Conservation (phyloP, 2,888 invertebrate genomes). For the Pseudanteris insignis region DNA sequence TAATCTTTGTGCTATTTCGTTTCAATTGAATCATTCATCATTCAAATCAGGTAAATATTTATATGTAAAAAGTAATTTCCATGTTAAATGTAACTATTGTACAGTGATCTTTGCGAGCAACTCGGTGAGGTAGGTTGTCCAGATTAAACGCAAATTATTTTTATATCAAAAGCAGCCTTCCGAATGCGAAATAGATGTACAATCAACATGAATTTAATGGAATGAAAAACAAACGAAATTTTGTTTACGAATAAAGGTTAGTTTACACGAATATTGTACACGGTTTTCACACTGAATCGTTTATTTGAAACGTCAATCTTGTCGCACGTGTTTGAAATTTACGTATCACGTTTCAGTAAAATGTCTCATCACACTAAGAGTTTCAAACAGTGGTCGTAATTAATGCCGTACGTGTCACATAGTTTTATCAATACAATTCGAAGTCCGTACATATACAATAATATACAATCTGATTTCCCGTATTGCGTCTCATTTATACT, state of each 20-base stretch:
- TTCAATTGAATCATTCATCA: too few relatives aligned
- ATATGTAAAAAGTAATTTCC: too few relatives aligned
- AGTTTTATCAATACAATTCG: conserved; percentile 27
- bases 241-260: conserved; percentile 1
- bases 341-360: too few relatives aligned
- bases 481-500: conserved; percentile 9
- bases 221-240: too few relatives aligned
- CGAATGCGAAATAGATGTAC: too few relatives aligned
- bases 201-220: too few relatives aligned
- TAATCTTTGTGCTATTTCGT: conserved; percentile 4
- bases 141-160: not conserved
- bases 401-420: conserved; percentile 15
- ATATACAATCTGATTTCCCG: conserved; percentile 29
- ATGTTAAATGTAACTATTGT: conserved; percentile 2
- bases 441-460: conserved; percentile 27
- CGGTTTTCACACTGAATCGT: conserved; percentile 16
- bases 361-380: conserved; percentile 10
- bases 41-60: too few relatives aligned
- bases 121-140: conserved; percentile 22
- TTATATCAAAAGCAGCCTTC: not conserved
- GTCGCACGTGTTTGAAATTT: too few relatives aligned
- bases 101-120: conserved; percentile 10
- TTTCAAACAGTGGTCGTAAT: conserved; percentile 12
- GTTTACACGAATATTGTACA: conserved; percentile 27
- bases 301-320: conserved; percentile 13